Conservation (phyloP, 1,140 invertebrate genomes). For the Lerema accius region DNA sequence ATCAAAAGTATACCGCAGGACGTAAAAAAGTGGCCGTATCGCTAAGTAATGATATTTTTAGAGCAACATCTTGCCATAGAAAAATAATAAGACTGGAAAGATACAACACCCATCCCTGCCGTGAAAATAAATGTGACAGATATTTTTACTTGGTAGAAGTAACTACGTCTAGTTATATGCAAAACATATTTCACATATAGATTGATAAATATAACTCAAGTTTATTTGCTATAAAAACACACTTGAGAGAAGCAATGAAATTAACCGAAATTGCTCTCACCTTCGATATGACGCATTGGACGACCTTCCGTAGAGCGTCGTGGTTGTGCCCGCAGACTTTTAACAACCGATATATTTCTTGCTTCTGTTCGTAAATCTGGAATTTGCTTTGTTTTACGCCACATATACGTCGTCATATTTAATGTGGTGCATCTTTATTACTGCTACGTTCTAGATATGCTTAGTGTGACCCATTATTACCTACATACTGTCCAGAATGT, state of each 20-base stretch:
- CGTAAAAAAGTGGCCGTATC: too few species aligned
- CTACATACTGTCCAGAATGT: too few species aligned
- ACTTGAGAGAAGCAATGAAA: constrained; percentile 1
- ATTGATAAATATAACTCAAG: neutral
- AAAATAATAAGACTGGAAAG: too few species aligned
- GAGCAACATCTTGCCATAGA: too few species aligned
- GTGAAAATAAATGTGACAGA: too few species aligned
- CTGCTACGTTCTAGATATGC: constrained; percentile 7
- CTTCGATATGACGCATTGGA: constrained; percentile 77
- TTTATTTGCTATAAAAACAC: neutral
- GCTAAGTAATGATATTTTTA: too few species aligned
- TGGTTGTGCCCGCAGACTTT: constrained; percentile 74
- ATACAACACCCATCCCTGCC: too few species aligned
- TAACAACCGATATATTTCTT: constrained; percentile 60
- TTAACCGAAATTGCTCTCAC: constrained; percentile 42
- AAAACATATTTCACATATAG: too few species aligned
- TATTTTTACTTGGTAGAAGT: too few species aligned
- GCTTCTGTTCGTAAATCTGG: constrained; percentile 66
- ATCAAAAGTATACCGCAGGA: too few species aligned
- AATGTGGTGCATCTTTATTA: neutral
- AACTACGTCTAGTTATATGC: too few species aligned
- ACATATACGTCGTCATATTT: neutral
- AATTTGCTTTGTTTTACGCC: constrained; percentile 40
- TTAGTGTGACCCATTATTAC: too few species aligned
- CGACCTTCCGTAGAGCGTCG: constrained; percentile 70